Conservation (phyloP, 2,888 invertebrate genomes). For the Stegophylla sp. region DNA sequence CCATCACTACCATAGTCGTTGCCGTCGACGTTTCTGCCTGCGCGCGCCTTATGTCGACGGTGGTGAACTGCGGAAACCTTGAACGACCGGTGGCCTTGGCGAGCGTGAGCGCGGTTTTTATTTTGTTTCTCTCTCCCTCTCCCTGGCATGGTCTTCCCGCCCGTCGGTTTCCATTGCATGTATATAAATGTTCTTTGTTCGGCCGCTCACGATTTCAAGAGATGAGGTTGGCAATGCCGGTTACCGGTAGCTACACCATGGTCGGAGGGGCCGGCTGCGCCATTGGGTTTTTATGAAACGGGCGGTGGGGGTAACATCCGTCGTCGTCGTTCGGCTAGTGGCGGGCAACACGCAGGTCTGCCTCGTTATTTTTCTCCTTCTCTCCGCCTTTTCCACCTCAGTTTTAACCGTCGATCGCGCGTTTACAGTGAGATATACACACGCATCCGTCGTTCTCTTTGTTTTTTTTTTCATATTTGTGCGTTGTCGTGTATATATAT, state of each 20-base stretch:
- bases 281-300: slow-evolving; percentile 65
- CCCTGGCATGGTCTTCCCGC: slow-evolving; percentile 16
- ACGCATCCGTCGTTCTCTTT: slow-evolving; percentile 58
- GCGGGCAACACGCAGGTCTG: slow-evolving; percentile 59
- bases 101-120: slow-evolving; percentile 56
- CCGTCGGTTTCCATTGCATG: neutral
- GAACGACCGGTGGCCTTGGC: slow-evolving; percentile 59
- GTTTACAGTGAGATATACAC: slow-evolving; percentile 56
- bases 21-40: slow-evolving; percentile 64
- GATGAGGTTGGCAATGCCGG: slow-evolving; percentile 59
- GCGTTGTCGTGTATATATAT: slow-evolving; percentile 23
- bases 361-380: slow-evolving; percentile 59
- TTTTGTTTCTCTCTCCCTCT: slow-evolving; percentile 35
- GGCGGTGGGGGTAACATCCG: slow-evolving; percentile 64
- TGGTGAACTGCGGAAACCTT: slow-evolving; percentile 61
- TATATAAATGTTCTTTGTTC: slow-evolving; percentile 58
- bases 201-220: slow-evolving; percentile 54
- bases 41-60: slow-evolving; percentile 64
- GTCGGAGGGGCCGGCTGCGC: slow-evolving; percentile 60
- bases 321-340: slow-evolving; percentile 63
- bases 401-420: slow-evolving; percentile 58
- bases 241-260: slow-evolving; percentile 54
- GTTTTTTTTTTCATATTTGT: slow-evolving; percentile 45
- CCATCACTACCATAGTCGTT: slow-evolving; percentile 15
- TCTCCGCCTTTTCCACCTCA: slow-evolving; percentile 58